phyloP scores from a whole-genome alignment of 2,888 invertebrate species.

The Andrena dorsata region DNA sequence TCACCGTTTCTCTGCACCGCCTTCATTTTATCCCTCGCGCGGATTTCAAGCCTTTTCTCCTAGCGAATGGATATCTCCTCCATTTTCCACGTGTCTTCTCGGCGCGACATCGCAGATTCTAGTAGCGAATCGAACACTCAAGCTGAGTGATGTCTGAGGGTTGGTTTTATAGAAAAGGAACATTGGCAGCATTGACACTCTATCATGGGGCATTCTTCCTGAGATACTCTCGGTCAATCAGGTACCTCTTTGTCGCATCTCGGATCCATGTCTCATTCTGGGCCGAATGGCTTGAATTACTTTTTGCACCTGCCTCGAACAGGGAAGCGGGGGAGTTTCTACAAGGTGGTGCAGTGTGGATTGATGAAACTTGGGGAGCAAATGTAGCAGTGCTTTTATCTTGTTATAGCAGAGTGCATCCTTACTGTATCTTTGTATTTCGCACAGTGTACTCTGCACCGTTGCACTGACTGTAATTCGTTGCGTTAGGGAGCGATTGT shows the following conservation, averaged over 20 bases:
- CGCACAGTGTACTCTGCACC: no score
- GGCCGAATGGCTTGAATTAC: no score
- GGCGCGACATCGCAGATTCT: background rate
- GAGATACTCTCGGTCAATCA: background rate
- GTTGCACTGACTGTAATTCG: constrained; percentile 2
- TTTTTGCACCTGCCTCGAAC: no score
- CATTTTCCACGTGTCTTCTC: background rate
- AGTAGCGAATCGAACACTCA: background rate
- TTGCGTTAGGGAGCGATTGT: constrained; percentile 12
- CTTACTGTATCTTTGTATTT: background rate
- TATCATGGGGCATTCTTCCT: background rate
- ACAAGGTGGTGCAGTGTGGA: no score
- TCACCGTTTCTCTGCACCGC: constrained; percentile 32
- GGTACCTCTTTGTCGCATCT: no score
- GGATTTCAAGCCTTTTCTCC: background rate
- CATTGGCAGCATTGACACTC: background rate
- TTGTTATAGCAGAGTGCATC: no score
- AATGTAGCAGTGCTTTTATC: no score
- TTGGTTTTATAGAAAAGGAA: background rate
- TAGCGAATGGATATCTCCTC: background rate
- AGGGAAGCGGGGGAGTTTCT: no score
- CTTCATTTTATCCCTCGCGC: background rate
- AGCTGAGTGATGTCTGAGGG: background rate
- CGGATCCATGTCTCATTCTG: no score
- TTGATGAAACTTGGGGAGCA: no score